A percentile compares a stretch with the other conserved stretches of the same genome.
phyloP scores from a whole-genome alignment of 2,888 invertebrate genomes.

The Hypolimnas misippus region DNA sequence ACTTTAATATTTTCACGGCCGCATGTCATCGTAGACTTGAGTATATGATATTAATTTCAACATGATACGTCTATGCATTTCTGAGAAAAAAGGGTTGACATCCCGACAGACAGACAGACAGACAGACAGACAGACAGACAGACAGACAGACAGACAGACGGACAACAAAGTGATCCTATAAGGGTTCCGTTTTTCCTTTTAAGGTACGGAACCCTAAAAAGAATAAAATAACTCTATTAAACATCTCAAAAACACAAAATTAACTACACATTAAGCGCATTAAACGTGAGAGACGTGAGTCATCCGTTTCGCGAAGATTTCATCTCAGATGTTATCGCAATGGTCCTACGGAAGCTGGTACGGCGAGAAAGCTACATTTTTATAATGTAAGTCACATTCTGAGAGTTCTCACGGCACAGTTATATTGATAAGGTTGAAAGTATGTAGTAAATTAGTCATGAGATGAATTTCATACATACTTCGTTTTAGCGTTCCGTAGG shows the following conservation, averaged over 20 bases:
- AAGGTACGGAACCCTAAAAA: no score
- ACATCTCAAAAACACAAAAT: neutral
- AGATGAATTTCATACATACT: neutral
- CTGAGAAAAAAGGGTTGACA: no score
- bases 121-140: no score
- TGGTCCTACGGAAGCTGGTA: constrained; percentile 57
- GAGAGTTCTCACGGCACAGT: constrained; percentile 66
- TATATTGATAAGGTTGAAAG: constrained; percentile 3
- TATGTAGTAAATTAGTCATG: constrained; percentile 23
- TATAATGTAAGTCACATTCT: constrained; percentile 60
- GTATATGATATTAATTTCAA: no score
- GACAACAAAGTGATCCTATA: no score
- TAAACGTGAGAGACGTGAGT: constrained; percentile 40
- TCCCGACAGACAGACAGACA: no score
- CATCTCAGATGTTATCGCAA: constrained; percentile 71
- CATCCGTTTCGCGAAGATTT: constrained; percentile 39
- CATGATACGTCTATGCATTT: no score
- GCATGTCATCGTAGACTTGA: no score
- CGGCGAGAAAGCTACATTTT: constrained; percentile 77
- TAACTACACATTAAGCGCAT: constrained; percentile 21
- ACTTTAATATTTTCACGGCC: no score
- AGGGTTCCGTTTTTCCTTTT: no score
- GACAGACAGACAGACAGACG: no score
- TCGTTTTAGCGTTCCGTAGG: neutral
- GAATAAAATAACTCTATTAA: no score